These are phyloP conservation scores for Napeogenes inachia DNA, from an alignment of 2,888 invertebrate genomes.

Conservation along the genomic window DNA sequence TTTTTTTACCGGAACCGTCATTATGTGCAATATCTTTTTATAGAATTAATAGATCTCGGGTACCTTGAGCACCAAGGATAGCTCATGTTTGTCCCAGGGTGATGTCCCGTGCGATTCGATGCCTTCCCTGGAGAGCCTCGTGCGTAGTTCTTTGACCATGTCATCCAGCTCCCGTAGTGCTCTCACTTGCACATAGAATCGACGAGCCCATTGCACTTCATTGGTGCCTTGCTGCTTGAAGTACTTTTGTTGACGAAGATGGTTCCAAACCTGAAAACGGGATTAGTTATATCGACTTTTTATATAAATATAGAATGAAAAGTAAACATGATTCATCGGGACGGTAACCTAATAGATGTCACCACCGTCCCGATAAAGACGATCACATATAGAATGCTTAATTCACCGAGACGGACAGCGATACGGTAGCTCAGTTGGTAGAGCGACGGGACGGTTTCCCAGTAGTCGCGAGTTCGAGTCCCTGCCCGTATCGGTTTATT, in stretches of 20 bases:
- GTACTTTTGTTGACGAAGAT: slow-evolving; percentile 76
- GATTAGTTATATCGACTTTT: not conserved
- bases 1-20: too few relatives aligned
- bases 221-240: slow-evolving; percentile 65
- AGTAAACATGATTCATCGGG: too few relatives aligned
- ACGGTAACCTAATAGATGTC: too few relatives aligned
- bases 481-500: too few relatives aligned
- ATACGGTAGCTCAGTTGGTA: too few relatives aligned
- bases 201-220: slow-evolving; percentile 82
- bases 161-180: slow-evolving; percentile 84
- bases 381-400: too few relatives aligned
- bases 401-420: too few relatives aligned
- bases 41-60: not conserved
- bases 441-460: too few relatives aligned
- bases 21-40: too few relatives aligned
- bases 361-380: too few relatives aligned
- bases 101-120: slow-evolving; percentile 67
- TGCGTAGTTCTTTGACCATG: slow-evolving; percentile 82
- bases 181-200: slow-evolving; percentile 83
- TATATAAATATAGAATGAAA: not conserved
- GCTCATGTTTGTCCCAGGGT: slow-evolving; percentile 57
- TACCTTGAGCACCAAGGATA: slow-evolving; percentile 59
- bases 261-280: slow-evolving; percentile 80
- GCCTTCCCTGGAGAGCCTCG: slow-evolving; percentile 78
- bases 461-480: too few relatives aligned